Evolutionary conservation across 2,888 invertebrate genomes (phyloP), one percentile per base, ranked within the genome.

Genomic region (Pollenia angustigena): DNA sequence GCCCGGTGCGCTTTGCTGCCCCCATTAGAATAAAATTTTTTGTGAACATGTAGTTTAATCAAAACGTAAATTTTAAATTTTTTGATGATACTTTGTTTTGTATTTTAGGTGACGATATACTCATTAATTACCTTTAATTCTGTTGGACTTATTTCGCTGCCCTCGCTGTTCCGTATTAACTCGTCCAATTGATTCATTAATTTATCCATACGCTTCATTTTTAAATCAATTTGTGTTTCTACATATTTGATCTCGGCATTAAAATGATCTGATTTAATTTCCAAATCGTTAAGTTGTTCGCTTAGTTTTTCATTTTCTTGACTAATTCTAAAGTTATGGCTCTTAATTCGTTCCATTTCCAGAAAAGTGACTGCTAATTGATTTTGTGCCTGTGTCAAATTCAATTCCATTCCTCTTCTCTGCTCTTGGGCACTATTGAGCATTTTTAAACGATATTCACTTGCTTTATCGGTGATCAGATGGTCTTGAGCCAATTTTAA

Each of bases 391-490:
- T 92, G 90, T 0, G 92, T 90, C 58, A 93, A 88, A n/a, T 89
- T 90, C 32, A 92, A 81, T 87, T 94, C 94, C 66, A 93, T 90
- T 32, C 92, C 91, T 48, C 94, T 92, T 58, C 94, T 93, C 58
- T 92, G 91, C 46, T 94, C 94, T 85, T 94, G 94, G 0, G 92
- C 88, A 42, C 94, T 93, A 14, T 92, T 91, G 6, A 95, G 89
- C 8, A 94, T 88, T 90, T 94, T 94, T 23, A 92, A 83, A 9
- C 93, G 91, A 85, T 92, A 93, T 91, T 95, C 93, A 6, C 95
- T 95, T 0, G 96, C 95, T 90, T 96, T 97, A 89, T 96, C 96
- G 60, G 95, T 95, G 7, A 95, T 94, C 7, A 96, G 91, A 90
- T 96, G 95, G 12, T 96, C 95, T 90, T 96, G 96, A 1, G 97